These are phyloP conservation scores for Agapornis canus DNA, from an alignment of 2,797 vertebrate species.

Conservation along the genomic window DNA sequence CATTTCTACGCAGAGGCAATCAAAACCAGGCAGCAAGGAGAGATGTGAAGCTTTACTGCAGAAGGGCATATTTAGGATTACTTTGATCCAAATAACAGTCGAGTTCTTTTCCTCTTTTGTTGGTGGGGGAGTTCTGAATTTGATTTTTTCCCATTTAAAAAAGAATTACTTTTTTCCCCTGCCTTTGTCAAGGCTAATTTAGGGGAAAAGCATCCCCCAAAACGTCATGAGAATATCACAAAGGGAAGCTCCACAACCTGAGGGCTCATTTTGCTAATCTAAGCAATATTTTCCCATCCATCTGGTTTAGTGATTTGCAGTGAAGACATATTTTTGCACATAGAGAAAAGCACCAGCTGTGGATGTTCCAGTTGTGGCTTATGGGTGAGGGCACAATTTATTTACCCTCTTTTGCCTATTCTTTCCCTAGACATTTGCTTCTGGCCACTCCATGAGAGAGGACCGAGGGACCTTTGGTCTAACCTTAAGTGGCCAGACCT, in stretches of 20 bases:
- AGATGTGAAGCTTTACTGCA: slow-evolving; percentile 22
- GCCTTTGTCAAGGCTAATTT: neutral
- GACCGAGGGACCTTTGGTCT: neutral
- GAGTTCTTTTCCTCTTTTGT: slow-evolving; percentile 13
- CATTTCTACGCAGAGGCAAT: slow-evolving; percentile 40
- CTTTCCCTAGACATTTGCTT: neutral
- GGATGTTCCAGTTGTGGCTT: neutral
- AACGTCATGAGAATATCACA: neutral
- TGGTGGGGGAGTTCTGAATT: neutral
- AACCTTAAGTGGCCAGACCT: neutral
- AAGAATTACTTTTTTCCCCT: neutral
- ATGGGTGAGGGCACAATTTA: neutral
- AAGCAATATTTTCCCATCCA: neutral
- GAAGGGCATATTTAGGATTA: slow-evolving; percentile 45
- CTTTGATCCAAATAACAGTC: slow-evolving; percentile 51
- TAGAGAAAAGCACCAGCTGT: neutral
- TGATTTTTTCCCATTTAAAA: slow-evolving; percentile 27
- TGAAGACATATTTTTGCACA: neutral
- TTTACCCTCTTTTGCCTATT: neutral
- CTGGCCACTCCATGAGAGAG: neutral
- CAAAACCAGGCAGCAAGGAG: slow-evolving; percentile 41
- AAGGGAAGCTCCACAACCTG: neutral
- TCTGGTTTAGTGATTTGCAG: neutral
- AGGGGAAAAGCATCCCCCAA: neutral
- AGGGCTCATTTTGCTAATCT: neutral